Percentiles rank a stretch among this genome's conserved stretches.
Evolutionary conservation across 2,113 vertebrate genomes (phyloP).

Genomic region (Telmatochromis brachygnathus): DNA sequence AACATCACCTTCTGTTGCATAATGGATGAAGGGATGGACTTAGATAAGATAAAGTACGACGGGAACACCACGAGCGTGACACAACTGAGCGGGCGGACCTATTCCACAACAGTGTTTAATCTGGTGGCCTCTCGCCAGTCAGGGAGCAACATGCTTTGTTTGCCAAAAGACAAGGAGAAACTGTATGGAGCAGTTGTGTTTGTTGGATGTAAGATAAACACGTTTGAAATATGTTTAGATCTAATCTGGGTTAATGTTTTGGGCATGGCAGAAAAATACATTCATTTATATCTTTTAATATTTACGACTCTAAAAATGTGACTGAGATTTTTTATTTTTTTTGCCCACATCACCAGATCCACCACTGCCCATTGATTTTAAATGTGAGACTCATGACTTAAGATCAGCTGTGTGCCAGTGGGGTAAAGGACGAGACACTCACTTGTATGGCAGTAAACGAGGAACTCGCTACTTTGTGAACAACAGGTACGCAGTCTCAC

Average conservation of each 20-base stretch:
- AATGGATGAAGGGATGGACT: not conserved
- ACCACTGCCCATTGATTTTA: constrained; percentile 56
- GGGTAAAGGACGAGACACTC: not conserved
- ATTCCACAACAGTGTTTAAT: constrained; percentile 17
- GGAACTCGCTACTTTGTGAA: constrained; percentile 57
- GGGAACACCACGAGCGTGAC: not conserved
- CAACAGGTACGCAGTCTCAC: constrained; percentile 43
- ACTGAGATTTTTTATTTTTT: not conserved
- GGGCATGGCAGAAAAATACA: not conserved
- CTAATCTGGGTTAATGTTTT: not conserved
- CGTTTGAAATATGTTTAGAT: not conserved
- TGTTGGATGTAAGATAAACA: constrained; percentile 68
- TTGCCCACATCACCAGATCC: constrained; percentile 48
- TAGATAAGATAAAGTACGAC: not conserved
- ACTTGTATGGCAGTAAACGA: constrained; percentile 3
- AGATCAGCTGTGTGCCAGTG: not conserved
- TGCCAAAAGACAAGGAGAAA: rapidly evolving
- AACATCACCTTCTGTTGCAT: constrained; percentile 71
- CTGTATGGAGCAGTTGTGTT: constrained; percentile 56
- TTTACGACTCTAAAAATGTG: not conserved
- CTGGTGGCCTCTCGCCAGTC: not conserved
- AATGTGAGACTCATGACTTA: constrained; percentile 68
- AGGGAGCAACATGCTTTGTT: constrained; percentile 58
- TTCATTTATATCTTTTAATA: not conserved
- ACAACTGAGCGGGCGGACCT: constrained; percentile 58